Conservation (phyloP, 92 coral and sea anemone species). For the Epizoanthus ramosus region DNA sequence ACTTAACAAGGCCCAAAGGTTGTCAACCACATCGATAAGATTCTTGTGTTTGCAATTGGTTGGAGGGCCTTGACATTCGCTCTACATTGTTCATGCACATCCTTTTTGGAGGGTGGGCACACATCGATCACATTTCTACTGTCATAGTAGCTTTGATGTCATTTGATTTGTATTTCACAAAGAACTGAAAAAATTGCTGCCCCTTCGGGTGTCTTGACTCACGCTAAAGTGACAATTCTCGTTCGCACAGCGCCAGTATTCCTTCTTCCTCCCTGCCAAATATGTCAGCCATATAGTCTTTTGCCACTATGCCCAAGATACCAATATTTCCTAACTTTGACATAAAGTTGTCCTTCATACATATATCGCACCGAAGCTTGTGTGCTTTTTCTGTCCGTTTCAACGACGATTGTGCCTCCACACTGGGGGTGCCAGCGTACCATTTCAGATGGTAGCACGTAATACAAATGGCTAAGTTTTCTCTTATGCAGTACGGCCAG, state of each 20-base stretch:
- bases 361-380: constrained; percentile 37
- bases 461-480: background rate
- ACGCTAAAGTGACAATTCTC: too few relatives aligned
- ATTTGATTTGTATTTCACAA: background rate
- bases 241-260: background rate
- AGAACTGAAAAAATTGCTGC: constrained; percentile 1
- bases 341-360: constrained; percentile 41
- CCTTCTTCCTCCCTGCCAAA: constrained; percentile 36
- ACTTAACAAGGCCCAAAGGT: constrained; percentile 24
- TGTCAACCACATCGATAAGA: background rate
- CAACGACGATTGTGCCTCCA: background rate
- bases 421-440: constrained; percentile 38
- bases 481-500: constrained; percentile 14
- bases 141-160: background rate
- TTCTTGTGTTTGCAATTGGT: too few relatives aligned
- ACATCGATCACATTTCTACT: background rate
- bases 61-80: too few relatives aligned
- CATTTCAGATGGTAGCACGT: constrained; percentile 23
- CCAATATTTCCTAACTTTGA: constrained; percentile 4
- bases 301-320: background rate
- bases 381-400: background rate
- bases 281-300: constrained; percentile 39
- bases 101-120: too few relatives aligned
- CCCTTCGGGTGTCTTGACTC: constrained; percentile 53
- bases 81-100: too few relatives aligned